phyloP scores from a whole-genome alignment of 2,888 invertebrate species.

The Athetis lepigone region DNA sequence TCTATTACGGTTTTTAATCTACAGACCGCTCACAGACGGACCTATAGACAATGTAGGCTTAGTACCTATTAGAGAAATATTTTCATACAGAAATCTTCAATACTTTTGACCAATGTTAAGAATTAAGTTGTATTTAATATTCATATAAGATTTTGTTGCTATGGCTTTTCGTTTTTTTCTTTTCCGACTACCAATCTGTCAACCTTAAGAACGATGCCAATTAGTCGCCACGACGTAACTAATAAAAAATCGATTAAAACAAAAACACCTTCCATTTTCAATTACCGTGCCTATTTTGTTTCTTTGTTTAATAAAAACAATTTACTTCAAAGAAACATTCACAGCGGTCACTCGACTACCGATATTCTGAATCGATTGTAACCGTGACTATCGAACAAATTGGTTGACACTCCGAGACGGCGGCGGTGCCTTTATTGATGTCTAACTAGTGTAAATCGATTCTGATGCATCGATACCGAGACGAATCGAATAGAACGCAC shows the following conservation, averaged over 20 bases:
- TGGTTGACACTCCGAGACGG: constrained; percentile 71
- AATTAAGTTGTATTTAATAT: no score
- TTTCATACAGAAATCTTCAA: no score
- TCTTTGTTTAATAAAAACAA: constrained; percentile 19
- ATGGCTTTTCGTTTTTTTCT: no score
- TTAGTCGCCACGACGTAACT: no score
- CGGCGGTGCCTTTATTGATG: constrained; percentile 74
- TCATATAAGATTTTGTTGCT: no score
- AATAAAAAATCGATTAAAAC: not conserved
- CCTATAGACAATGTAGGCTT: no score
- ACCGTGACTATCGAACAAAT: constrained; percentile 76
- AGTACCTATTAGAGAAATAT: no score
- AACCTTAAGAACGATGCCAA: no score
- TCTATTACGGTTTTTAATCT: no score
- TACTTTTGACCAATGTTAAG: no score
- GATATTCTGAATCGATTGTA: constrained; percentile 69
- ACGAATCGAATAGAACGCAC: constrained; percentile 62
- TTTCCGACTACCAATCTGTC: no score
- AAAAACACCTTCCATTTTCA: not conserved
- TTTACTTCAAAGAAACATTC: constrained; percentile 41
- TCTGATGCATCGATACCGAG: constrained; percentile 73
- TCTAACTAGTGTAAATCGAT: constrained; percentile 80
- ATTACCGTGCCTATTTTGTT: not conserved
- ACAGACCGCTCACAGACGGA: no score
- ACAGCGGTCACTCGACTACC: constrained; percentile 51